Evolutionary conservation across 2,113 vertebrate genomes (phyloP), one percentile per base, ranked within the genome.

Genomic region (Paracanthobrama guichenoti): DNA sequence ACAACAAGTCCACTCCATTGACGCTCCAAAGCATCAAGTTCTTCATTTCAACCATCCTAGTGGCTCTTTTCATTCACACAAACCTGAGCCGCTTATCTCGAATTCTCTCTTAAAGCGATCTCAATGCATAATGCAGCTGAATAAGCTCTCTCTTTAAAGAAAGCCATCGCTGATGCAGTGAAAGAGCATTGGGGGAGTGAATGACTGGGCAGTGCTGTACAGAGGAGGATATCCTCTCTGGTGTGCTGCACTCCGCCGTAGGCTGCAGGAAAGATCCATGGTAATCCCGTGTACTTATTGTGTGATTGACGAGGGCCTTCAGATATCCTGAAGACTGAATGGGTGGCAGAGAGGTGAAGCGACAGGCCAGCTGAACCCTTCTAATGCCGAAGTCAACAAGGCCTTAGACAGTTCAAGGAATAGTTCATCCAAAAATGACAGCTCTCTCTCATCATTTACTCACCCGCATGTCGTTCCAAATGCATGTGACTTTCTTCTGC

Each of bases 281-380:
- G 42, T 87, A 88, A 83, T 85, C 71, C 67, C 71, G 26, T 81
- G 26, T 60, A 81, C 28, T 84, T 84, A 84, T 67, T 71, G 31
- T 1, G 48, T 76, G 73, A 85, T 76, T 64, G 79, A 53, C 20
- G 57, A 46, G 60, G 18, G 86, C 87, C 67, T 82, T 82, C 74
- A 86, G 80, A 79, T 60, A 84, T 74, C 73, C 28, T 44, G 57
- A 18, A 79, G 35, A 85, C 78, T 59, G 81, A 26, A 64, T 46
- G n/a, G 76, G 71, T 69, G 31, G 73, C 28, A 74, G 71, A 74
- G 71, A 46, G 26, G 55, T 46, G 28, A 31, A 28, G 57, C 64
- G 78, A 79, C 85, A 71, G 22, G 12, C 42, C 59, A 73, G 13
- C 57, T 79, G 71, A 89, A 84, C 79, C 64, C 26, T 26, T 71